These are phyloP conservation scores for Rhynchophorus ferrugineus DNA, from an alignment of 1,140 invertebrate species.

Conservation along the genomic window DNA sequence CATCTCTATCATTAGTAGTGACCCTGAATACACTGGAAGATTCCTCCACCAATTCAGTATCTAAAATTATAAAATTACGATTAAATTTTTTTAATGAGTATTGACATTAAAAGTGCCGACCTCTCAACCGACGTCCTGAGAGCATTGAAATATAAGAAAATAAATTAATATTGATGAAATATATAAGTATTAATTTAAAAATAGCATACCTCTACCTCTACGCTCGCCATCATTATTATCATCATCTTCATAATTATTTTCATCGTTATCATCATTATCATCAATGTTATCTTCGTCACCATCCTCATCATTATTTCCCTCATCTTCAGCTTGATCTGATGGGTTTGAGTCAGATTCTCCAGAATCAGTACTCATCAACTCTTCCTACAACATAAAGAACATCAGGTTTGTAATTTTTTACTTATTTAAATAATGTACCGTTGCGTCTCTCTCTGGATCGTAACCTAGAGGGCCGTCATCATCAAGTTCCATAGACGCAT, in stretches of 20 bases:
- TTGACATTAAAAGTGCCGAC: conserved; percentile 18
- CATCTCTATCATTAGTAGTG: conserved; percentile 46
- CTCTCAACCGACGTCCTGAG: conserved; percentile 1
- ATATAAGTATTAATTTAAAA: conserved; percentile 1
- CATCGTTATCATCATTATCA: conserved; percentile 46
- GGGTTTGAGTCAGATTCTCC: conserved; percentile 41
- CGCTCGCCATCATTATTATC: conserved; percentile 32
- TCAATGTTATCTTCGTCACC: conserved; percentile 52
- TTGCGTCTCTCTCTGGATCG: conserved; percentile 37
- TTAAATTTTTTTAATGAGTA: too few relatives aligned
- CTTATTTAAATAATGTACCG: conserved; percentile 23
- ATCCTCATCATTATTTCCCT: conserved; percentile 49
- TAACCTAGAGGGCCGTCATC: conserved; percentile 34
- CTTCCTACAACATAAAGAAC: conserved; percentile 41
- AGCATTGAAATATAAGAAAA: conserved; percentile 1
- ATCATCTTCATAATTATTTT: conserved; percentile 39
- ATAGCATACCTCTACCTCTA: conserved; percentile 21
- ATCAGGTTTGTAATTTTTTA: background rate
- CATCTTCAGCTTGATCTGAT: conserved; percentile 45
- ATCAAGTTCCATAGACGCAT: conserved; percentile 38
- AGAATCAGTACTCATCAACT: conserved; percentile 51
- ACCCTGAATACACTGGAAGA: conserved; percentile 35
- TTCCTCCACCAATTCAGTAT: conserved; percentile 27
- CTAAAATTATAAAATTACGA: conserved; percentile 9
- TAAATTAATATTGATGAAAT: background rate